These are phyloP conservation scores for Drosophila infuscata DNA, from an alignment of 2,888 invertebrate genomes.

Conservation along the genomic window DNA sequence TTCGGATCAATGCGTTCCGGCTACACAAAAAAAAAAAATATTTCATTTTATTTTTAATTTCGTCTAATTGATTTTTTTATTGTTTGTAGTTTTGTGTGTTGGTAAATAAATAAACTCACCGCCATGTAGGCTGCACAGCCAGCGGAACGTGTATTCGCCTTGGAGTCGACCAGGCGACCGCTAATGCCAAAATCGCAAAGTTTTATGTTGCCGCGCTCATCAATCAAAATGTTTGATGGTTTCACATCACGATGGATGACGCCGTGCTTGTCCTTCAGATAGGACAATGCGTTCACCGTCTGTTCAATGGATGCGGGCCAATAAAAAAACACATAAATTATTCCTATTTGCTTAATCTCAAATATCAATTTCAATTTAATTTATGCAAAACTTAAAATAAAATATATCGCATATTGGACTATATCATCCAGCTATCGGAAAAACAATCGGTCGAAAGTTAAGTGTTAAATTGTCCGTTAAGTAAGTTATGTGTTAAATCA, in stretches of 20 bases:
- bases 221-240: constrained; percentile 98
- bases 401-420: neutral
- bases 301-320: constrained; percentile 81
- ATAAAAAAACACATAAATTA: neutral
- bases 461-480: no score
- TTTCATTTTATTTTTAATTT: no score
- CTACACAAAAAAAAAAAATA: constrained; percentile 85
- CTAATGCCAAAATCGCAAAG: constrained; percentile 99
- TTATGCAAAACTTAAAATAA: neutral
- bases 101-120: constrained; percentile 87
- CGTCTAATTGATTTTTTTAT: neutral
- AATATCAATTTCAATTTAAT: neutral
- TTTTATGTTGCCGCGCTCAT: constrained; percentile 97
- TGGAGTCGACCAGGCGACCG: constrained; percentile 98
- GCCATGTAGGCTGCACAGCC: constrained; percentile 99
- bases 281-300: constrained; percentile 98
- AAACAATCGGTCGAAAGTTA: neutral
- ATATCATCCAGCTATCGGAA: neutral
- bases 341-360: neutral
- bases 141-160: constrained; percentile 98
- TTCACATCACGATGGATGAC: constrained; percentile 99
- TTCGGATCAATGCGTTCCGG: constrained; percentile 98
- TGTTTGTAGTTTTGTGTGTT: neutral
- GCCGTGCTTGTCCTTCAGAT: constrained; percentile 98
- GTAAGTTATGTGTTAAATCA: no score